phyloP scores from a whole-genome alignment of 2,888 invertebrate species.

The Microctonus hyperodae region DNA sequence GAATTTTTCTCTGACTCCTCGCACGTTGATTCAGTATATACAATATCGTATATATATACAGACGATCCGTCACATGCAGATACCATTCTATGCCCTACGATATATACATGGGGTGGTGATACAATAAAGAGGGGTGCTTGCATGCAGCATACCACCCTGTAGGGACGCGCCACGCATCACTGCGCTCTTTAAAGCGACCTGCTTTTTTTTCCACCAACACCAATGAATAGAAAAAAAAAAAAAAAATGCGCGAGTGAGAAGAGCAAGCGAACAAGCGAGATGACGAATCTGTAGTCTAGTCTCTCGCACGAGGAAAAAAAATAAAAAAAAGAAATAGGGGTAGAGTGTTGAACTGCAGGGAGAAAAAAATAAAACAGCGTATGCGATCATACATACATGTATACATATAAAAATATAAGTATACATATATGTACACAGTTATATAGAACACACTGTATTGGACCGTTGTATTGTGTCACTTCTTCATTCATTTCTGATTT shows the following conservation, averaged over 20 bases:
- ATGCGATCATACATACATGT: background rate
- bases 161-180: conserved; percentile 55
- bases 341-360: conserved; percentile 15
- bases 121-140: conserved; percentile 47
- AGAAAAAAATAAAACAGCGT: conserved; percentile 34
- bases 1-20: conserved; percentile 17
- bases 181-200: conserved; percentile 60
- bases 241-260: conserved; percentile 45
- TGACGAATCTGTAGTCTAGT: conserved; percentile 4
- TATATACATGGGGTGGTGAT: conserved; percentile 39
- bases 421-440: background rate
- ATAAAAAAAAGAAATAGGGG: conserved; percentile 15
- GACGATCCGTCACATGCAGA: conserved; percentile 57
- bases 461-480: conserved; percentile 58
- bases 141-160: conserved; percentile 31
- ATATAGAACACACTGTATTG: conserved; percentile 25
- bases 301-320: conserved; percentile 1
- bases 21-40: background rate
- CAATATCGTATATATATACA: background rate
- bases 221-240: conserved; percentile 36
- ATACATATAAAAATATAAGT: no score
- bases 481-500: conserved; percentile 62
- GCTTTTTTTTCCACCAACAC: conserved; percentile 46
- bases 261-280: conserved; percentile 31
- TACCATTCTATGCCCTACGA: conserved; percentile 44